Base-by-base conservation (phyloP, 1,140 invertebrate species). In the Drosophila subpulchrella region DNA sequence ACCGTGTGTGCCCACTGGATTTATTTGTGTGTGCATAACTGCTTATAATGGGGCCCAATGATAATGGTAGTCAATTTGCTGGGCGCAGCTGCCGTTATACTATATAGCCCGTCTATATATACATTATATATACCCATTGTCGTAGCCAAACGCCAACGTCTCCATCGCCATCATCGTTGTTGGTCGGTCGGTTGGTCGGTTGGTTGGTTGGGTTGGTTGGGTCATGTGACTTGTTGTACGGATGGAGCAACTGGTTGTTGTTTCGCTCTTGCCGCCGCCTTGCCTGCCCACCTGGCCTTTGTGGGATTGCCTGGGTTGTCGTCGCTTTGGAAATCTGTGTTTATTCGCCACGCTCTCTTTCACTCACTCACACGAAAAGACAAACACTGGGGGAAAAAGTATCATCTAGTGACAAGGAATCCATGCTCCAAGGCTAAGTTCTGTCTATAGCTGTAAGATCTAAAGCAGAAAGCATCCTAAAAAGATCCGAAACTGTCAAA, bases 311-410 rank as follows among this genome's bases (percentile, higher is more conserved):
- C 47, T 75, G 78, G 75, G 62, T 68, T 85, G 81, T 83, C 74
- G 81, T 84, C 80, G 68, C 75, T 86, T 86, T 86, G 84, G 81
- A 89, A 89, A 89, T 90, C 84, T 88, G 77, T 89, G 88, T 89
- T 88, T 89, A 89, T 89, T 88, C 83, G 83, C 75, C 79, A 89
- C 83, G 75, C 83, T 83, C 83, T 86, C 84, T 76, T 88, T 88
- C 83, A 72, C 59, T 78, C 51, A 78, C 51, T 82, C 65, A 59
- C 17, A 76, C 39, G 15, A 71, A 34, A 39, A 39, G 27, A 48
- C 7, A 15, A 30, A 65, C 65, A 68, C 65, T 68, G 65, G 6
- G 11, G 27, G 30, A 63, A 48, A 68, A 53, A 10, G 8, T 12
- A 13, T 1, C 30, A 15, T 17, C 6, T 10, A 0, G 24, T 13